Percentiles rank a stretch among this genome's conserved stretches.
phyloP scores from a whole-genome alignment of 2,797 vertebrate genomes.

The Streptopelia turtur region DNA sequence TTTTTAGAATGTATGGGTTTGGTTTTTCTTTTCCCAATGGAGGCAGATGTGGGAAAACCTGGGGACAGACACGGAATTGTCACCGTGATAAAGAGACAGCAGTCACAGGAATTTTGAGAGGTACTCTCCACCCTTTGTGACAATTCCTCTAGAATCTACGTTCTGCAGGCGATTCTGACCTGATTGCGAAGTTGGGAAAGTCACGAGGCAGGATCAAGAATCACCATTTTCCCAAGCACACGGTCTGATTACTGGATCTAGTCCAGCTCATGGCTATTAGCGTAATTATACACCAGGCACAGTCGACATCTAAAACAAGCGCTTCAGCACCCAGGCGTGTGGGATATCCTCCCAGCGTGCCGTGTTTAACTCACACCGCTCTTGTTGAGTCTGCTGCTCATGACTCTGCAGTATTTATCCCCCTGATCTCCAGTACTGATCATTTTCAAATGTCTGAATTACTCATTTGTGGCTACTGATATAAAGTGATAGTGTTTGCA shows the following conservation, averaged over 20 bases:
- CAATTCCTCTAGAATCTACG: neutral
- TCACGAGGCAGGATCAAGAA: neutral
- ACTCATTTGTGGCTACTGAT: neutral
- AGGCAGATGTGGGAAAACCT: neutral
- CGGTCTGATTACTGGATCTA: neutral
- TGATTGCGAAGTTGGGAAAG: neutral
- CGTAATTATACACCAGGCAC: neutral
- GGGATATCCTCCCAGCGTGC: neutral
- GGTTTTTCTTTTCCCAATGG: neutral
- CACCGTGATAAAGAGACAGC: neutral
- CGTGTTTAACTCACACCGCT: neutral
- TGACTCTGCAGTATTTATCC: neutral
- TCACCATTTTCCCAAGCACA: neutral
- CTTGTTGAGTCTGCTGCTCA: neutral
- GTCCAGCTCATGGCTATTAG: neutral
- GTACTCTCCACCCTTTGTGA: neutral
- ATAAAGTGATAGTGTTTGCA: neutral
- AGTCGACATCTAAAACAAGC: neutral
- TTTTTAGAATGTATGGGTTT: neutral
- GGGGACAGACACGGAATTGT: neutral
- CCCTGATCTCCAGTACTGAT: neutral
- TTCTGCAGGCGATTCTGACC: slow-evolving; percentile 18
- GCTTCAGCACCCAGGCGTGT: neutral
- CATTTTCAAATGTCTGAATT: neutral
- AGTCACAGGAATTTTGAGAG: neutral